These are phyloP conservation scores for Caracal caracal DNA, from an alignment of 2,113 vertebrate species.

Conservation along the genomic window DNA sequence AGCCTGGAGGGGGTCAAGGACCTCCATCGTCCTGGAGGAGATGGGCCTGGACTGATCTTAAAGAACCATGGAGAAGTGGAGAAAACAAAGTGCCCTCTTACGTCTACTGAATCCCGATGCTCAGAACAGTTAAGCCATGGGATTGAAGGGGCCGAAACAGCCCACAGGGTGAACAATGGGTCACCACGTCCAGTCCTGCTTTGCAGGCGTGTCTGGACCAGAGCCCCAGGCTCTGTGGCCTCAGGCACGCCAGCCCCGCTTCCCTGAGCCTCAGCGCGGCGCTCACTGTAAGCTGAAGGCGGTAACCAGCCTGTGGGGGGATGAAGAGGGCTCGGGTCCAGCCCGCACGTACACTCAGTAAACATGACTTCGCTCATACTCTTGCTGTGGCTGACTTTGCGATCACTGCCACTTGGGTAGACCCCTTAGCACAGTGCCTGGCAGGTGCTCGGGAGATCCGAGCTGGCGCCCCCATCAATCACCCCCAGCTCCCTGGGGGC, in stretches of 20 bases:
- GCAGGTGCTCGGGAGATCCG: not conserved
- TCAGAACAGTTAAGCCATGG: not conserved
- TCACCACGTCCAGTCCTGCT: not conserved
- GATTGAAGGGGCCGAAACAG: not conserved
- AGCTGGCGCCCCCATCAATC: not conserved
- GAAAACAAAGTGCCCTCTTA: not conserved
- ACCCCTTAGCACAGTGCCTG: not conserved
- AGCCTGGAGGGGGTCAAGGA: not conserved
- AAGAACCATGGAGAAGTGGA: not conserved
- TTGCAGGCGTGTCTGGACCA: not conserved
- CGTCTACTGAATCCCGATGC: not conserved
- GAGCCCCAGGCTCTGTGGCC: not conserved
- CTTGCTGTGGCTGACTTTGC: not conserved
- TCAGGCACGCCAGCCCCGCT: not conserved
- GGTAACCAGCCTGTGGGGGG: fast-evolving
- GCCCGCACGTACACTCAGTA: fast-evolving
- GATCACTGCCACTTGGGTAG: not conserved
- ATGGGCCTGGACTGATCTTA: not conserved
- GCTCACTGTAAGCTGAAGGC: not conserved
- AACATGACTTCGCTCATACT: not conserved
- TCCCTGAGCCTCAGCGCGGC: not conserved
- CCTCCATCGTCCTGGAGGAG: not conserved
- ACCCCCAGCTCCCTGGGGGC: not conserved
- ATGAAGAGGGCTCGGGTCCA: not conserved
- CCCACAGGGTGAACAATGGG: not conserved